Base-by-base conservation (phyloP, 2,797 vertebrate genomes). In the Acanthurus tractus region DNA sequence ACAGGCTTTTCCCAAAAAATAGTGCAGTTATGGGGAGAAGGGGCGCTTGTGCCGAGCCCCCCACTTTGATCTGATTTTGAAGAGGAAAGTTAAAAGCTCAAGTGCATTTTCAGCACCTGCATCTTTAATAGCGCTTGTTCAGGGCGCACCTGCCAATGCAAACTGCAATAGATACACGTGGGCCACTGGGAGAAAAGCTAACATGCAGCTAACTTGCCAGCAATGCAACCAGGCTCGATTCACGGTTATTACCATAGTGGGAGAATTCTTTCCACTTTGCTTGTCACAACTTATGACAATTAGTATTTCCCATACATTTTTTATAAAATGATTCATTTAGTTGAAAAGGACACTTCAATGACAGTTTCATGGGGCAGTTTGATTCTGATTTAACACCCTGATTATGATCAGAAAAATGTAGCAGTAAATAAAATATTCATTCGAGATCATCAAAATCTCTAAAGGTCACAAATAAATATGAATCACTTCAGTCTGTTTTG, bases 1-100 rank as follows among this genome's bases (percentile, higher is more conserved):
- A 77, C 72, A 82, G 83, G 77, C 82, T 85, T 76, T 83, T 61
- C 70, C 69, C 66, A 55, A 86, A 91, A 68, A 89, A 89, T 86
- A 50, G 85, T 86, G 74, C 50, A 86, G 86, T 76, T 74, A 73
- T 3, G 54, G 76, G 78, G 73, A 71, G 61, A 73, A 79, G 85
- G 76, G 77, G 58, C 67, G 54, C 71, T 36, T 2, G 25, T 71
- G 77, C 76, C 18, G 66, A 88, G 55, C 56, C 71, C 86, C 77
- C 85, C 74, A 86, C 75, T 83, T 57, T 53, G 79, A 80, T 78
- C 64, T 70, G 66, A 82, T 82, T 78, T 70, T 25, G 52, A 79
- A 74, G 57, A 59, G 66, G 52, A 76, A 81, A 79, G 57, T 1
- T 17, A 74, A 75, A 48, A 82, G 45, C 69, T 76, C 58, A 72